Percentiles rank a stretch among this genome's conserved stretches.
phyloP scores from a whole-genome alignment of 2,797 vertebrate genomes.

The Rhinichthys osculus region DNA sequence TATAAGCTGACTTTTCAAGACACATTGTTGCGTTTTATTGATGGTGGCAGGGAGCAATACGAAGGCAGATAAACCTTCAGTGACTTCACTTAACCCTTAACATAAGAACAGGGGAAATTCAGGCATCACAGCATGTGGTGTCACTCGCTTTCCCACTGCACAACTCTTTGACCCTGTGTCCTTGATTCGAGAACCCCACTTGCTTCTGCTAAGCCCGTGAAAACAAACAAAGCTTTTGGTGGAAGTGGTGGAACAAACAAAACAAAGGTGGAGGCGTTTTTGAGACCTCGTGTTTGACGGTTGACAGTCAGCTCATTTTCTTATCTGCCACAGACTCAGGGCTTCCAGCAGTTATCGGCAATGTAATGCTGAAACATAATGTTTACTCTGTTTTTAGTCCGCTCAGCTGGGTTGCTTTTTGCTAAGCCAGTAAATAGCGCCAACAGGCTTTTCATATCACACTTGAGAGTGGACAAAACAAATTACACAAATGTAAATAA shows the following conservation, averaged over 20 bases:
- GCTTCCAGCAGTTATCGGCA: constrained; percentile 46
- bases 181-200: constrained; percentile 48
- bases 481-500: constrained; percentile 55
- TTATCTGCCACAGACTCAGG: constrained; percentile 29
- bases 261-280: constrained; percentile 37
- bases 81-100: constrained; percentile 83
- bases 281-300: constrained; percentile 25
- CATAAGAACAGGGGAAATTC: constrained; percentile 76
- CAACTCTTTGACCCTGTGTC: constrained; percentile 62
- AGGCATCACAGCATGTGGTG: constrained; percentile 79
- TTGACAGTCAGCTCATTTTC: constrained; percentile 51
- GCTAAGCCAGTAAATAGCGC: constrained; percentile 37
- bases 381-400: constrained; percentile 45
- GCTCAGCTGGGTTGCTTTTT: constrained; percentile 22
- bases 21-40: constrained; percentile 86
- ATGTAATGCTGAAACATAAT: constrained; percentile 38
- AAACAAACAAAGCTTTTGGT: constrained; percentile 46
- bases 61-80: constrained; percentile 84
- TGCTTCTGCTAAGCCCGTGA: constrained; percentile 21
- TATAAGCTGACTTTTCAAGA: constrained; percentile 91
- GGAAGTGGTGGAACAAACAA: constrained; percentile 12
- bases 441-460: constrained; percentile 52
- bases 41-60: constrained; percentile 85
- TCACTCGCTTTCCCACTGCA: constrained; percentile 72
- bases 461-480: constrained; percentile 51